phyloP scores from a whole-genome alignment of 2,797 vertebrate species.

The Erpetoichthys calabaricus region DNA sequence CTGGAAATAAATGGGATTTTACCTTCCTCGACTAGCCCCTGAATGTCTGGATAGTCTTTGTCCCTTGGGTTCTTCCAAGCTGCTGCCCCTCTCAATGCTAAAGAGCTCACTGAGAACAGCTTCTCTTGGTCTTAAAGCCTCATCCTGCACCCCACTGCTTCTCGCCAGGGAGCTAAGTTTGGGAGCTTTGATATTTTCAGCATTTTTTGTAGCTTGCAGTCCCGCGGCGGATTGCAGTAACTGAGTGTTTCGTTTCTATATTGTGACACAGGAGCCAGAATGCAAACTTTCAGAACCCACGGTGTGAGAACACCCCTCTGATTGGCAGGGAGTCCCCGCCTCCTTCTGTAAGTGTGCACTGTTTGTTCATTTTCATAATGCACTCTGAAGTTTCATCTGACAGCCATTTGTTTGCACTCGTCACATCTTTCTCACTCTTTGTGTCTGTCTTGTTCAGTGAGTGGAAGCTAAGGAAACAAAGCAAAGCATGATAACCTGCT shows the following conservation, averaged over 20 bases:
- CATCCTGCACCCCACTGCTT: no score
- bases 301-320: conserved; percentile 95
- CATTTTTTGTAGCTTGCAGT: neutral
- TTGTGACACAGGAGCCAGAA: conserved; percentile 77
- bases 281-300: conserved; percentile 93
- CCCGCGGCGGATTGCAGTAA: conserved; percentile 5
- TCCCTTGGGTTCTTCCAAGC: no score
- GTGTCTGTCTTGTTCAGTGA: no score
- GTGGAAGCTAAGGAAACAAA: no score
- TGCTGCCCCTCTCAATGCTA: no score
- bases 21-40: no score
- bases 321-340: conserved; percentile 95
- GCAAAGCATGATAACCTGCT: no score
- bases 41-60: no score
- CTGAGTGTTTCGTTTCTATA: conserved; percentile 11
- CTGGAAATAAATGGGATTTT: no score
- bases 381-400: conserved; percentile 15
- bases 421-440: neutral
- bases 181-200: neutral
- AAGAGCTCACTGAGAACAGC: no score
- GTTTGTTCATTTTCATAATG: neutral
- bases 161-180: no score
- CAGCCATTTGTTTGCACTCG: conserved; percentile 12
- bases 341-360: conserved; percentile 75
- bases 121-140: no score